Base-by-base conservation (phyloP, 2,888 invertebrate genomes). In the Heliothis peltigera region DNA sequence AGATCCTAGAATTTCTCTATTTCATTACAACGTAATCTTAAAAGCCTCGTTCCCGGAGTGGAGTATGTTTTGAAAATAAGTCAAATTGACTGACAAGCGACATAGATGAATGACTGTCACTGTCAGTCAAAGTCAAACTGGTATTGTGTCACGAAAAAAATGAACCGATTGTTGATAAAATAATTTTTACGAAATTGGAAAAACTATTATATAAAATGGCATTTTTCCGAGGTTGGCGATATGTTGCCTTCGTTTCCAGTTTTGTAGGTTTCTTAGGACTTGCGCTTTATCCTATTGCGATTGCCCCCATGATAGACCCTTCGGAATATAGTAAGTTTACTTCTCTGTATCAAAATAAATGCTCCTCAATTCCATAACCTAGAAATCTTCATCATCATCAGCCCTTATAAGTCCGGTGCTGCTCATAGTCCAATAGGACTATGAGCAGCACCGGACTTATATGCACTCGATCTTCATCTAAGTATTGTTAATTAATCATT, bases 301-400 rank as follows among this genome's bases (percentile, higher is more conserved):
- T 97, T 65, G 90, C 93, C 51, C 97, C 97, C 5, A 96, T 96
- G 95, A 87, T 96, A 4, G 95, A 97, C 87, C 87, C 96, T 65
- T 95, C 96, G 0, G 90, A 95, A 72, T 97, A 96, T 82, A 96
- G 97, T 97, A 93, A 94, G 96, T 87, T 47, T 46, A 19, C 3
- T 12, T 0, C 6, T 8, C 19, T 7, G 21, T 2, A 35, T 43
- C 8, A 49, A 51, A 75, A 60, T 22, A 56, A 57, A 48, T 43
- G 4, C 10, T 19, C 43, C 19, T 12, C 22, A 3, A 35, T 18
- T n/a, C 7, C 8, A 32, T 65, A 67, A 64, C 61, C 15, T 75
- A 64, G 39, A 25, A 43, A 39, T n/a, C 39, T 8, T 32, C 32
- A 32, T 3, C 12, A 12, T 32, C 25, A 25, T 25, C 25, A 8